Base-by-base conservation (phyloP, 2,888 invertebrate genomes). In the Lottia gigantea region DNA sequence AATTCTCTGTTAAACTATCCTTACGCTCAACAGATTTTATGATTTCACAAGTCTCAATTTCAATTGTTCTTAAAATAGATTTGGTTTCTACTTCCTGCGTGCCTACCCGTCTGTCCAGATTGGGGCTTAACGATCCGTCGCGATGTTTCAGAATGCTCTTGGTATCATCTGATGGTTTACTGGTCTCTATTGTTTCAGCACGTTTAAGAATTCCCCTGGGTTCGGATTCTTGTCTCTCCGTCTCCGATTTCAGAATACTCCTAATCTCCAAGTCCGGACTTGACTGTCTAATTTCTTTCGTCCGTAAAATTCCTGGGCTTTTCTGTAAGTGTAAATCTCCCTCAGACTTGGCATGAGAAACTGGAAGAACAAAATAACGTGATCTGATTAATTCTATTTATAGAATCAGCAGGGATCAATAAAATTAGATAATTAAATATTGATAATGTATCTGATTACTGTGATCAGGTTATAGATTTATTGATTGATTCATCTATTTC, bases 161-260 rank as follows among this genome's bases (percentile, higher is more conserved):
- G 16, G 79, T 75, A 55, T 82, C 82, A 2, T 73, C 71, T 7
- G 64, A 23, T 14, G 26, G 19, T 23, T 77, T 76, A 7, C 64
- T 74, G 12, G 72, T 70, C 26, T 77, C 77, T 23, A 69, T 71
- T 12, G 71, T 73, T 25, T 76, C 78, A 0, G 73, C 71, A 31
- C 77, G 75, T 75, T 79, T 81, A 19, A 83, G 68, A 65, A 82
- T 76, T 19, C 82, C 79, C 46, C 73, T 71, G n/a, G 78, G 75
- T 47, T 77, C 78, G 15, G 23, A 23, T 31, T 46, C 45, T 67
- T 74, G 74, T 46, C 73, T 70, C 25, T 78, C 78, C 19, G 72
- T 66, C 55, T 76, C 71, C 14, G 75, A 71, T 64, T 80, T 81
- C 3, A 81, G 71, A 65, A 76, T 75, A 46, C 74, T 77, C 73